Conservation (phyloP, 2,113 vertebrate genomes). For the Thunnus thynnus region DNA sequence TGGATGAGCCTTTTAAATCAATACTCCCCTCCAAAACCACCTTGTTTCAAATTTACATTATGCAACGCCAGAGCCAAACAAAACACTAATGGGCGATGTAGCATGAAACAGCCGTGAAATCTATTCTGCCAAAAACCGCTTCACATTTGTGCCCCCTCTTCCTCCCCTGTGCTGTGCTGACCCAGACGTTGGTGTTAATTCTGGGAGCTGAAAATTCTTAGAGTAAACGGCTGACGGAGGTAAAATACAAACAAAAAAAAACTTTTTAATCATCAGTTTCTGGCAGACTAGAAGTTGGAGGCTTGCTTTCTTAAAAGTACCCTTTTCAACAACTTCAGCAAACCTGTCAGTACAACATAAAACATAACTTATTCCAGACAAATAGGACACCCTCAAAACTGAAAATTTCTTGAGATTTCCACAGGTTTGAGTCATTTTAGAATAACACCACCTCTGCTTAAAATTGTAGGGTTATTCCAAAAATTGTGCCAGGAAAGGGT, state of each 20-base stretch:
- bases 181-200: constrained; percentile 62
- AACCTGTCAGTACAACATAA: constrained; percentile 58
- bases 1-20: constrained; percentile 76
- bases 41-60: constrained; percentile 81
- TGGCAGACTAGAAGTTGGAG: constrained; percentile 42
- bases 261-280: constrained; percentile 42
- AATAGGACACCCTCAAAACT: constrained; percentile 16
- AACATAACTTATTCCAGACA: constrained; percentile 46
- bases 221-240: constrained; percentile 36
- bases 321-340: constrained; percentile 60
- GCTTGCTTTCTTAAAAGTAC: constrained; percentile 42
- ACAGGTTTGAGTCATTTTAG: constrained; percentile 18
- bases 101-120: constrained; percentile 85
- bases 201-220: constrained; percentile 41
- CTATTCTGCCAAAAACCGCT: constrained; percentile 65
- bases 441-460: constrained; percentile 8
- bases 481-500: constrained; percentile 2
- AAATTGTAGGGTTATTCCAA: background rate
- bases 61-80: constrained; percentile 75
- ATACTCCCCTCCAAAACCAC: constrained; percentile 75
- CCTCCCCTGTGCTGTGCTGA: constrained; percentile 41
- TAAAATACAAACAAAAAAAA: constrained; percentile 52
- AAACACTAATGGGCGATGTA: constrained; percentile 82
- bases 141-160: constrained; percentile 56
- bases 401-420: constrained; percentile 25